Percentiles rank a stretch among this genome's conserved stretches.
These are phyloP conservation scores for Drosophila seclusa DNA, from an alignment of 2,888 invertebrate genomes.

Conservation along the genomic window DNA sequence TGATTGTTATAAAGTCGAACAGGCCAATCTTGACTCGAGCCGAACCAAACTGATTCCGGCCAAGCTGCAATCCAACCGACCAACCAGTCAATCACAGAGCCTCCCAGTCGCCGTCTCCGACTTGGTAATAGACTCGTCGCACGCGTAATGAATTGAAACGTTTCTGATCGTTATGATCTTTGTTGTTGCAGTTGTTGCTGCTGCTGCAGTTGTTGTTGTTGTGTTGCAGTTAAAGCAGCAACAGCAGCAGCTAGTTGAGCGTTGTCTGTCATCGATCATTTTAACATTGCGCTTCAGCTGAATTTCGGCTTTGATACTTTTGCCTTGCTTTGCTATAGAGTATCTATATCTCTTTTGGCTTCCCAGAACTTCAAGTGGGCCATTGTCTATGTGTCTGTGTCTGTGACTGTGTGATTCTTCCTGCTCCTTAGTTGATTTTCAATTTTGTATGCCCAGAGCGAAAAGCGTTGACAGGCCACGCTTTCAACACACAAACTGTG, in stretches of 20 bases:
- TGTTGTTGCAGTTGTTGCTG: neutral
- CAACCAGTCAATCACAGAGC: conserved; percentile 51
- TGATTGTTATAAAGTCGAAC: conserved; percentile 77
- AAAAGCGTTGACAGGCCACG: conserved; percentile 47
- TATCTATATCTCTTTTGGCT: conserved; percentile 22
- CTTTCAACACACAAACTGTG: conserved; percentile 35
- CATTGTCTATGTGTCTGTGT: conserved; percentile 42
- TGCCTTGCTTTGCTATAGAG: neutral
- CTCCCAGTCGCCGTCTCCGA: conserved; percentile 23
- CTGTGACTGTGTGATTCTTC: conserved; percentile 1
- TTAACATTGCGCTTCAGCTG: conserved; percentile 48
- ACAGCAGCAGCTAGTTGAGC: conserved; percentile 18
- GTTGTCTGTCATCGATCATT: conserved; percentile 51
- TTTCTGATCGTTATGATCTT: conserved; percentile 56
- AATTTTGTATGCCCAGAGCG: conserved; percentile 52
- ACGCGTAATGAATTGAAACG: conserved; percentile 80
- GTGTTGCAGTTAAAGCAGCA: conserved; percentile 14
- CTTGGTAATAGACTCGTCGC: conserved; percentile 76
- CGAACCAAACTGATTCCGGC: conserved; percentile 6
- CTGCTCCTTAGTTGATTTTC: conserved; percentile 53
- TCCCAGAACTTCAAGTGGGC: conserved; percentile 59
- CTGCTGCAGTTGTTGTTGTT: conserved; percentile 3
- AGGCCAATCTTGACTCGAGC: conserved; percentile 56
- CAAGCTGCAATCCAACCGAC: neutral
- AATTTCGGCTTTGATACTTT: conserved; percentile 32